These are phyloP conservation scores for Drosophila helvetica DNA, from an alignment of 2,888 invertebrate species.

Conservation along the genomic window DNA sequence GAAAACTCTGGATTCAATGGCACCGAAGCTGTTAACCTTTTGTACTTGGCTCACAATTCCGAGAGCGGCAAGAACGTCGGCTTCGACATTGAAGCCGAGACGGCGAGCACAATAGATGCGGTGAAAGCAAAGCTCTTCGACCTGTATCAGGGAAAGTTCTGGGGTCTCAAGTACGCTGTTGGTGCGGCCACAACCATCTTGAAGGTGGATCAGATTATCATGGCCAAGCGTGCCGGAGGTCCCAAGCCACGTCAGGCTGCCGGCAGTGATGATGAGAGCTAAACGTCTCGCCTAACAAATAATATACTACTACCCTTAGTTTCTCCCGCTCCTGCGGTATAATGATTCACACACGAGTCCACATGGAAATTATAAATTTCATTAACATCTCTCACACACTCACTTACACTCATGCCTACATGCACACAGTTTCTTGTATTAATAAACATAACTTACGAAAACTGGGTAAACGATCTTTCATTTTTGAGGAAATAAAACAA, in stretches of 20 bases:
- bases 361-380: conserved; percentile 73
- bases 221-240: conserved; percentile 98
- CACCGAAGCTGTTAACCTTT: conserved; percentile 93
- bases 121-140: conserved; percentile 92
- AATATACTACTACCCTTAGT: conserved; percentile 50
- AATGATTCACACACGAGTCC: conserved; percentile 37
- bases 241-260: conserved; percentile 91
- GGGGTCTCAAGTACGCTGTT: conserved; percentile 98
- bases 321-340: conserved; percentile 29
- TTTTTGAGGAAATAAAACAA: conserved; percentile 24
- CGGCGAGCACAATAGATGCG: conserved; percentile 89
- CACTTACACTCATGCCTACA: conserved; percentile 12
- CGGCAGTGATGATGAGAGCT: conserved; percentile 90
- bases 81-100: conserved; percentile 93
- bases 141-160: conserved; percentile 93
- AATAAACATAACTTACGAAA: conserved; percentile 71
- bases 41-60: conserved; percentile 96
- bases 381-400: conserved; percentile 57
- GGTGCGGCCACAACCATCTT: conserved; percentile 96
- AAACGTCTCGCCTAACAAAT: conserved; percentile 64
- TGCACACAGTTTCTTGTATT: conserved; percentile 71
- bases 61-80: conserved; percentile 91
- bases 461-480: conserved; percentile 3
- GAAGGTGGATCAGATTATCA: conserved; percentile 98
- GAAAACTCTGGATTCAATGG: conserved; percentile 97